Conservation (phyloP, 2,113 vertebrate species). For the Progne subis region DNA sequence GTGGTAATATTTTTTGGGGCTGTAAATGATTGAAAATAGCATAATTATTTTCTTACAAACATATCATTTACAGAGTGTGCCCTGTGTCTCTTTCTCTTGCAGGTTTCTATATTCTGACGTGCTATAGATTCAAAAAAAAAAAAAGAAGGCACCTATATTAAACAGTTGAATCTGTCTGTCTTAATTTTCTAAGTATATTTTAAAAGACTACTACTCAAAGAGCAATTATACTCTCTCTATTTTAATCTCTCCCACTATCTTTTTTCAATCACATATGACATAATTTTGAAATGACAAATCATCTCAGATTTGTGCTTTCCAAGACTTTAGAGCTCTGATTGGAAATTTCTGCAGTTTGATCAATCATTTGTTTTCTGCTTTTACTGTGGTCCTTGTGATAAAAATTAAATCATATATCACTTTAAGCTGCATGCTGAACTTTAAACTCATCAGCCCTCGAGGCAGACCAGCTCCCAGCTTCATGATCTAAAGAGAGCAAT, state of each 20-base stretch:
- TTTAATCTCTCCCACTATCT: background rate
- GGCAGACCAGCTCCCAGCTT: background rate
- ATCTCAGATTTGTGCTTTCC: background rate
- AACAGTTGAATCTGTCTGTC: background rate
- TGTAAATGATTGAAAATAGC: background rate
- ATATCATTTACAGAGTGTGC: background rate
- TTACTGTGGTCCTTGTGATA: background rate
- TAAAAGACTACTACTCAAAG: background rate
- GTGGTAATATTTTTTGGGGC: background rate
- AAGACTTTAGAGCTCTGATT: background rate
- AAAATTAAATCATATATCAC: background rate
- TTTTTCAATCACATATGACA: background rate
- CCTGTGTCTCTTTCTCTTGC: background rate
- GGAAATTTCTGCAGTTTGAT: background rate
- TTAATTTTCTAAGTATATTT: background rate
- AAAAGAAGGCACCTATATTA: background rate
- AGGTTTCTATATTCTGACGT: background rate
- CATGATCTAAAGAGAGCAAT: constrained; percentile 32
- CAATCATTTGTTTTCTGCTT: background rate
- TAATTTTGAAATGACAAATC: background rate
- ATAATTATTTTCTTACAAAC: background rate
- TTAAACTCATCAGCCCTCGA: background rate
- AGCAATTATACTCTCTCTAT: background rate
- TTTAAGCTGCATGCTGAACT: background rate
- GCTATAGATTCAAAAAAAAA: background rate